Conservation (phyloP, 2,113 vertebrate genomes). For the Oreochromis spilurus region DNA sequence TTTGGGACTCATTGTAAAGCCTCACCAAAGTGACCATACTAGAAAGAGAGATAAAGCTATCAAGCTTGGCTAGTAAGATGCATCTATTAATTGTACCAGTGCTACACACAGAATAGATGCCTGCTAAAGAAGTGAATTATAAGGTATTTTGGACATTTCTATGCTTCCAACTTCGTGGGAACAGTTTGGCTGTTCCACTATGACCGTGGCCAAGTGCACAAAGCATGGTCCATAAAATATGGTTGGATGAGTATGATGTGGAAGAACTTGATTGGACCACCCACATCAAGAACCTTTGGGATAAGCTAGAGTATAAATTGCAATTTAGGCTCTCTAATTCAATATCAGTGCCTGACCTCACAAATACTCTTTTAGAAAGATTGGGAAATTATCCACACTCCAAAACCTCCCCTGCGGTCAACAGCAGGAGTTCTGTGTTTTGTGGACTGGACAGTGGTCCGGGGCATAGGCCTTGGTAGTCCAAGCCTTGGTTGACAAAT, state of each 20-base stretch:
- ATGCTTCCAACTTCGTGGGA: neutral
- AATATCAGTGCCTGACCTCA: neutral
- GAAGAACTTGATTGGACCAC: neutral
- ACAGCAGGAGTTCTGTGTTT: neutral
- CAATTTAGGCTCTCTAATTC: neutral
- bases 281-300: neutral
- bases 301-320: neutral
- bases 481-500: neutral
- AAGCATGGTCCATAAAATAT: neutral
- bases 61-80: accelerated
- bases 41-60: neutral
- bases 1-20: neutral
- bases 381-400: neutral
- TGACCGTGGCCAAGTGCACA: neutral
- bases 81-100: neutral
- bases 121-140: neutral
- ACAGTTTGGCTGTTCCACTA: neutral
- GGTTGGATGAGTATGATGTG: neutral
- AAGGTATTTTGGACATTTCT: neutral
- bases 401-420: neutral
- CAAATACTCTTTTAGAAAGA: neutral
- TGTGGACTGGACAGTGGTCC: neutral
- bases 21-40: neutral
- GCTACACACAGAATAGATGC: neutral
- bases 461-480: accelerated